phyloP scores from a whole-genome alignment of 2,888 invertebrate genomes.

The Drosophila nr. fundita region DNA sequence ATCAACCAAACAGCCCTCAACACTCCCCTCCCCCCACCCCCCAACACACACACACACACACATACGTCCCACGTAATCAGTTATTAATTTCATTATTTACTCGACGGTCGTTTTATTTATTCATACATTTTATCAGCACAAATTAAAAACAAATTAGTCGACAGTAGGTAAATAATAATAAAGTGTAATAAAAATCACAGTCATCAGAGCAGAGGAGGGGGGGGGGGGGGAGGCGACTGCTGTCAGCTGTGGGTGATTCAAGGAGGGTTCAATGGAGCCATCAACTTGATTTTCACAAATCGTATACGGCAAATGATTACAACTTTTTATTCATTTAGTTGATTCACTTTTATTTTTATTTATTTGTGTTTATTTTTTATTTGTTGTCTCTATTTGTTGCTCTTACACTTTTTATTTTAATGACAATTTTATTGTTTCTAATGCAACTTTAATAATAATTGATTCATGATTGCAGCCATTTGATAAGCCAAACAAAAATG shows the following conservation, averaged over 20 bases:
- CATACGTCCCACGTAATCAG: conserved; percentile 24
- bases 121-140: conserved; percentile 78
- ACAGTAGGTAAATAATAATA: conserved; percentile 80
- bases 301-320: conserved; percentile 59
- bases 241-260: not conserved
- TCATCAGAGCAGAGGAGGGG: conserved; percentile 4
- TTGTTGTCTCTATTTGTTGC: conserved; percentile 3
- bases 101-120: conserved; percentile 68
- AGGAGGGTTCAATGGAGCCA: conserved; percentile 26
- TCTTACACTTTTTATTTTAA: conserved; percentile 40
- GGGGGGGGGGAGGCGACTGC: not conserved
- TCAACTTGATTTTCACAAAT: conserved; percentile 54
- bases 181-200: conserved; percentile 77
- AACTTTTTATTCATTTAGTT: conserved; percentile 59
- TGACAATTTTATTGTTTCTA: conserved; percentile 76
- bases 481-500: conserved; percentile 47
- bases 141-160: conserved; percentile 82
- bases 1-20: conserved; percentile 6
- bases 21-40: not conserved
- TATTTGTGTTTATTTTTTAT: not conserved
- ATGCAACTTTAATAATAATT: conserved; percentile 77
- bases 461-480: conserved; percentile 65
- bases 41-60: too few relatives aligned
- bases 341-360: conserved; percentile 10
- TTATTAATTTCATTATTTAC: conserved; percentile 77